Evolutionary conservation across 2,113 vertebrate genomes (phyloP).

Genomic region (Zosterops japonicus): DNA sequence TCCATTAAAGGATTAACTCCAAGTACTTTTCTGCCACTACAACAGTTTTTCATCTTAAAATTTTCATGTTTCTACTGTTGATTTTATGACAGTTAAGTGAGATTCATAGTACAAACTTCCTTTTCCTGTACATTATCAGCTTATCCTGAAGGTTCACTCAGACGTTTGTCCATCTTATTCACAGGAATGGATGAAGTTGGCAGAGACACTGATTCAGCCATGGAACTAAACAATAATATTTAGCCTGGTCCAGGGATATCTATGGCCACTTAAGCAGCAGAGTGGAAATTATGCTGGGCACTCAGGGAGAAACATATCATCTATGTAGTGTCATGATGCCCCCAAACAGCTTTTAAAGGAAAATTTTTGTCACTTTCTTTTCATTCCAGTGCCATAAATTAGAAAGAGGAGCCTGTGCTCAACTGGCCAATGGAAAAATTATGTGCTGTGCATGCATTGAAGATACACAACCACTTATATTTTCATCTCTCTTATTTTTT

Average conservation of each 20-base stretch:
- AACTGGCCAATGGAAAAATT: not conserved
- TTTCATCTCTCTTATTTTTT: not conserved
- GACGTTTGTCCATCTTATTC: not conserved
- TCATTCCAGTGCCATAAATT: not conserved
- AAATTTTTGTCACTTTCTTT: not conserved
- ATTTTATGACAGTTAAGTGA: not conserved
- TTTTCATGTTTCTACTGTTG: not conserved
- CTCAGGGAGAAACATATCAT: not conserved
- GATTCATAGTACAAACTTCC: not conserved
- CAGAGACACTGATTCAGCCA: not conserved
- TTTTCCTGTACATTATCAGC: not conserved
- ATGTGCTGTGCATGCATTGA: not conserved
- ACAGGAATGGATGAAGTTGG: not conserved
- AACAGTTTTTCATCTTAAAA: not conserved
- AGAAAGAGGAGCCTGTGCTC: not conserved
- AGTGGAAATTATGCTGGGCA: accelerated
- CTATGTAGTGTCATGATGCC: not conserved
- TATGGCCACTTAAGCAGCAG: not conserved
- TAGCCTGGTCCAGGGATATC: accelerated
- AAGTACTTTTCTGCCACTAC: not conserved
- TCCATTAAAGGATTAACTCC: not conserved
- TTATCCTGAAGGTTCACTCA: not conserved
- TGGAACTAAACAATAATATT: not conserved
- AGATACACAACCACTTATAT: not conserved
- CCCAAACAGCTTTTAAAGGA: not conserved